Base-by-base conservation (phyloP, 2,113 vertebrate species). In the Elephantulus edwardii region DNA sequence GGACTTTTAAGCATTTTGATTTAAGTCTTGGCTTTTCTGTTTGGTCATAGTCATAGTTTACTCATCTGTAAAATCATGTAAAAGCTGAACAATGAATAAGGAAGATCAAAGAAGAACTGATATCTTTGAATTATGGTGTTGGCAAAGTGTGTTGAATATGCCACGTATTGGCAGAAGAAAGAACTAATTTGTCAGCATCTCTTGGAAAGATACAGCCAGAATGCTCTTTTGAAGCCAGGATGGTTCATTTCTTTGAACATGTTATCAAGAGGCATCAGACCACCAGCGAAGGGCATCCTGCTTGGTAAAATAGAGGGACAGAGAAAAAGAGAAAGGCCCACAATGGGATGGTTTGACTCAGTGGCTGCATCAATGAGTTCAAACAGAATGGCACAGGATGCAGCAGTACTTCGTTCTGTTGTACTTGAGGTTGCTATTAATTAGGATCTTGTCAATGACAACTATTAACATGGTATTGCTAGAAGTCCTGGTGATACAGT, bases 21-120 rank as follows among this genome's bases (percentile, higher is more conserved):
- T 74, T 62, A 66, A 91, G 26, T 76, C 19, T 20, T 20, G 50
- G 75, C 38, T 91, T 85, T 52, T 24, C 48, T 50, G 48, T 50
- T 50, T 50, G 60, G 48, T 76, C 71, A 89, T 38, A 78, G 40
- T 84, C 26, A 86, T 11, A 56, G 26, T 80, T 88, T 91, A 50
- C 30, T 87, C 19, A 64, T 35, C 16, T 52, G 44, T 85, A 70
- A 87, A 72, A 82, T 44, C 90, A 66, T n/a, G 62, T 8, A 19
- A 66, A 66, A 66, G n/a, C 33, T n/a, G 5, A n/a, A 66, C 33
- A n/a, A 35, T 33, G 60, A 64, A 64, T 64, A 64, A 66, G 16
- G 24, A 66, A 17, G 16, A 35, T 6, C 10, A 20, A 68, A 68
- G 64, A 68, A 38, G 64, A 68, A 38, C 1, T 20, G 17, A 38